These are phyloP conservation scores for Urosaurus nigricauda DNA, from an alignment of 2,797 vertebrate species.

Conservation along the genomic window DNA sequence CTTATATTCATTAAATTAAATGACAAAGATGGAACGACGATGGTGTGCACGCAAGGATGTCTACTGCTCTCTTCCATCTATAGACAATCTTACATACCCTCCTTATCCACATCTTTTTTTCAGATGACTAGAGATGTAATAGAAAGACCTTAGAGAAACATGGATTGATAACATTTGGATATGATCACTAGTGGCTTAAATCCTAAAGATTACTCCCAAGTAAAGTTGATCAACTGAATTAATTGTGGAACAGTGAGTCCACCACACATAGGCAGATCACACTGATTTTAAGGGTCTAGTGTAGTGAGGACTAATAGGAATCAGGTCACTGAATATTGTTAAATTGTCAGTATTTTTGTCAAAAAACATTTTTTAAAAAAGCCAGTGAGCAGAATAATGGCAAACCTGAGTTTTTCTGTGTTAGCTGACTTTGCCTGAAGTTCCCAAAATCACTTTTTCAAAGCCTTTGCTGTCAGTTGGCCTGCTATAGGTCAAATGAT, in stretches of 20 bases:
- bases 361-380: constrained; percentile 45
- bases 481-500: not conserved
- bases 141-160: not conserved
- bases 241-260: too few relatives aligned
- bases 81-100: not conserved
- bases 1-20: constrained; percentile 66
- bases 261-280: not conserved
- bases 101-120: not conserved
- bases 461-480: not conserved
- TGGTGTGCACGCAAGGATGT: not conserved
- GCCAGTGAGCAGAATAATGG: constrained; percentile 50
- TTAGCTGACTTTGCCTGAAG: constrained; percentile 28
- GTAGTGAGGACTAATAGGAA: not conserved
- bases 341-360: constrained; percentile 52
- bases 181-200: not conserved
- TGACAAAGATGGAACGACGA: constrained; percentile 58
- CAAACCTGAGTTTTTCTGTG: constrained; percentile 58
- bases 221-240: too few relatives aligned
- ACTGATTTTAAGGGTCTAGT: too few relatives aligned
- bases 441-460: not conserved
- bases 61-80: not conserved
- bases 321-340: not conserved
- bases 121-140: not conserved
- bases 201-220: too few relatives aligned
- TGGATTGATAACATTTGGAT: not conserved